Evolutionary conservation across 1,140 invertebrate genomes (phyloP).

Genomic region (Ceratosolen fusciceps): DNA sequence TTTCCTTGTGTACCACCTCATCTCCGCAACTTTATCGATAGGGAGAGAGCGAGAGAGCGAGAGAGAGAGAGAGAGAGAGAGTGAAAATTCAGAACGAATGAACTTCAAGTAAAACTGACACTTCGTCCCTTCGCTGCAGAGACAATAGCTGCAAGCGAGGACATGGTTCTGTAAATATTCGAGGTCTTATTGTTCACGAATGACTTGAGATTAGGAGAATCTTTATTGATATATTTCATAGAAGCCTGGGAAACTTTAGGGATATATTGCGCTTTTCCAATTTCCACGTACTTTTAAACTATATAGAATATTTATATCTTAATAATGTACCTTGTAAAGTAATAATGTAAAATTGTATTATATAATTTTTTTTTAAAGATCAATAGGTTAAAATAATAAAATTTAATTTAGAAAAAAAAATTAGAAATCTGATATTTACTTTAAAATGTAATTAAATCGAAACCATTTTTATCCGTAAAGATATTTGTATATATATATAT

Average conservation of each 20-base stretch:
- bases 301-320: too few relatives aligned
- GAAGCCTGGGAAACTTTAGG: constrained; percentile 24
- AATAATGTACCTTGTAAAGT: too few relatives aligned
- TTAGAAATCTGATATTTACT: too few relatives aligned
- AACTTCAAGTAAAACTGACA: constrained; percentile 37
- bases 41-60: constrained; percentile 5
- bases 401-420: too few relatives aligned
- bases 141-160: constrained; percentile 23
- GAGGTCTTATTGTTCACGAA: constrained; percentile 40
- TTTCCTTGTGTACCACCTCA: neutral
- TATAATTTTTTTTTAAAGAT: too few relatives aligned
- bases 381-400: too few relatives aligned
- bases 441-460: too few relatives aligned
- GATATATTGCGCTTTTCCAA: constrained; percentile 26
- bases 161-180: constrained; percentile 46
- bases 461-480: too few relatives aligned
- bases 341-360: too few relatives aligned
- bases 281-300: neutral
- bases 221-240: neutral
- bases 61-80: neutral
- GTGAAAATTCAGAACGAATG: neutral
- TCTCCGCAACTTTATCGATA: neutral
- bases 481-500: too few relatives aligned
- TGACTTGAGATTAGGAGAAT: constrained; percentile 7
- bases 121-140: neutral